phyloP scores from a whole-genome alignment of 2,797 vertebrate species.

The Crocidura indochinensis region DNA sequence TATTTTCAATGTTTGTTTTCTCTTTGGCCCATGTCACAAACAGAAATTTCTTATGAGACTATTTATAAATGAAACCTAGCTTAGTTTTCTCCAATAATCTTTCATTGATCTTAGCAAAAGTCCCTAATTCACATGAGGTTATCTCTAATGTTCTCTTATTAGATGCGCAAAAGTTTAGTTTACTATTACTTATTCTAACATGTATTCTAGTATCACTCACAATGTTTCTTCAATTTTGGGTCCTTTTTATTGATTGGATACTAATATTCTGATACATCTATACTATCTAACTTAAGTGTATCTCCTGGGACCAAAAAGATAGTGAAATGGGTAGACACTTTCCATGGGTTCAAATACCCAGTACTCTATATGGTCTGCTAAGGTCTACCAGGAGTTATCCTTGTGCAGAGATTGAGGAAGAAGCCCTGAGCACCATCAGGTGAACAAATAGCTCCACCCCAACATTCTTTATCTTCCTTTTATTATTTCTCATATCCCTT shows the following conservation, averaged over 20 bases:
- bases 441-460: background rate
- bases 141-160: constrained; percentile 19
- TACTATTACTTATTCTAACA: background rate
- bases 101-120: background rate
- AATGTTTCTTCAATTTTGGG: background rate
- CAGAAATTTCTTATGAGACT: constrained; percentile 17
- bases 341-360: no score
- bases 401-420: no score
- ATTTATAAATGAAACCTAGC: background rate
- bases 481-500: constrained; percentile 1
- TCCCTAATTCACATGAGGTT: background rate
- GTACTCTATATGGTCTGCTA: no score
- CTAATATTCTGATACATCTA: background rate
- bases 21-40: constrained; percentile 1
- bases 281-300: background rate
- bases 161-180: background rate
- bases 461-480: background rate
- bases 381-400: no score
- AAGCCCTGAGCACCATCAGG: no score
- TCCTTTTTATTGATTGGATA: background rate
- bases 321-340: no score
- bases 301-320: background rate
- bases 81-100: constrained; percentile 35
- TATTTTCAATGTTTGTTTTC: background rate
- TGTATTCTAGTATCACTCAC: background rate